phyloP scores from a whole-genome alignment of 2,113 vertebrate species.

The Chionomys nivalis region DNA sequence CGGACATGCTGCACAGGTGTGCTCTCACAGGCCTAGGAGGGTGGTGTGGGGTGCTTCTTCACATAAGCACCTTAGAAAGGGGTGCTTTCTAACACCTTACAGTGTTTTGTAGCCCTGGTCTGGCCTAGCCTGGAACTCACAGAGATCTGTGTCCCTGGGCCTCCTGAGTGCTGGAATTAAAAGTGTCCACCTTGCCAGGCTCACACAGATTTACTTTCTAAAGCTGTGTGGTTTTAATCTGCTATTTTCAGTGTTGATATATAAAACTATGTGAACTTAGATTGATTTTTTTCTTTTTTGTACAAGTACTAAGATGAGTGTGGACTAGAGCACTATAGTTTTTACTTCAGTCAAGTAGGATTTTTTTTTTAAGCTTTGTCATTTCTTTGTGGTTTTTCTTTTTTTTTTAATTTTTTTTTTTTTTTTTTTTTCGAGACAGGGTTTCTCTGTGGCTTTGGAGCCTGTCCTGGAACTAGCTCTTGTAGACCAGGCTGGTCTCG shows the following conservation, averaged over 20 bases:
- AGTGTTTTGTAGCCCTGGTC: background rate
- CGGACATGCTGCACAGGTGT: conserved; percentile 98
- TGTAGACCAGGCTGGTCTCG: too few relatives aligned
- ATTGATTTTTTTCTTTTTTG: background rate
- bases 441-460: too few relatives aligned
- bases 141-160: background rate
- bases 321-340: background rate
- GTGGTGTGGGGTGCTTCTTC: background rate
- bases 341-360: background rate
- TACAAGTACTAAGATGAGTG: background rate
- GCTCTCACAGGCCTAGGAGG: background rate
- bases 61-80: background rate
- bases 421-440: too few relatives aligned
- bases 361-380: background rate
- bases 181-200: background rate
- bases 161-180: background rate
- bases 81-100: too few relatives aligned
- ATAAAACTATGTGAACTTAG: background rate
- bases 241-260: background rate
- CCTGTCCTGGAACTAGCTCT: too few relatives aligned
- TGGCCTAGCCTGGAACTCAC: background rate
- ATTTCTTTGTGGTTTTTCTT: too few relatives aligned
- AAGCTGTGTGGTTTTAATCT: background rate
- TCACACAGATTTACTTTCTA: background rate
- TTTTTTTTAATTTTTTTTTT: too few relatives aligned